phyloP scores from a whole-genome alignment of 2,797 vertebrate genomes.

The Galago senegalensis region DNA sequence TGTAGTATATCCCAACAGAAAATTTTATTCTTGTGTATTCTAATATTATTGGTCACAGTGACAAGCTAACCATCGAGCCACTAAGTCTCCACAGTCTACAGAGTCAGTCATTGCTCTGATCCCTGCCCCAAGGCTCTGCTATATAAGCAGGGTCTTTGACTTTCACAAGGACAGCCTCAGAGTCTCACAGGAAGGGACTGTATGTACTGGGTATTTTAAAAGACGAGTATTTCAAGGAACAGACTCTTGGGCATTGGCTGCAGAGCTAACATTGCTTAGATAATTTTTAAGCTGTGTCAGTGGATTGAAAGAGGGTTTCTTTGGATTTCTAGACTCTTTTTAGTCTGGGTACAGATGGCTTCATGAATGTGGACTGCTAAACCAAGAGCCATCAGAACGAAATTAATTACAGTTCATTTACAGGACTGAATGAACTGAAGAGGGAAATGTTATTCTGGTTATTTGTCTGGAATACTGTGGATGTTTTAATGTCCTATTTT shows the following conservation, averaged over 20 bases:
- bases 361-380: constrained; percentile 21
- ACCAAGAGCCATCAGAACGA: not conserved
- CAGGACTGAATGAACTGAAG: not conserved
- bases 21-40: constrained; percentile 32
- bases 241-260: not conserved
- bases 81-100: not conserved
- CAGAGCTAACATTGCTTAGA: not conserved
- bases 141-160: not conserved
- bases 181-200: not conserved
- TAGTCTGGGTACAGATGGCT: constrained; percentile 1
- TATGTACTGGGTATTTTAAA: not conserved
- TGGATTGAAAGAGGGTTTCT: not conserved
- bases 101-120: not conserved
- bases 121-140: not conserved
- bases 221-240: not conserved
- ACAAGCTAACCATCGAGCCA: not conserved
- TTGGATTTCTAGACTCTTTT: not conserved
- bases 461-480: not conserved
- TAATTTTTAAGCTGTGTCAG: constrained; percentile 12
- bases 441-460: not conserved
- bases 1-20: not conserved
- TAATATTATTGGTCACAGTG: not conserved
- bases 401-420: constrained; percentile 28
- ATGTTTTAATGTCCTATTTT: constrained; percentile 38
- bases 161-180: not conserved